Base-by-base conservation (phyloP, 1,140 invertebrate genomes). In the Dendroctonus ponderosae region DNA sequence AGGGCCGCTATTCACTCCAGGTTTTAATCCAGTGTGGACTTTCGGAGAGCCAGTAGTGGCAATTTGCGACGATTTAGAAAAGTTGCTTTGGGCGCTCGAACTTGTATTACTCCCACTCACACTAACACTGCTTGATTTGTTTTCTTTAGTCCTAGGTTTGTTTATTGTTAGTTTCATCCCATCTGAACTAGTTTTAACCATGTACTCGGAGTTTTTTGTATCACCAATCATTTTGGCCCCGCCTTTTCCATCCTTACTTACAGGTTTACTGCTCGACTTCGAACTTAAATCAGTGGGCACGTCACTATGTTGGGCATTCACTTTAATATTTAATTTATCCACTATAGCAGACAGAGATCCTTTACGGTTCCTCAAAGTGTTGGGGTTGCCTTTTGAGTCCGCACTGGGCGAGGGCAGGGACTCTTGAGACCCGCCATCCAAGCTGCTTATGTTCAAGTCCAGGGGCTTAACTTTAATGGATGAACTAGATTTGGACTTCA, bases 111-210 rank as follows among this genome's bases (percentile, higher is more conserved):
- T 44, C n/a, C 46, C 49, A 44, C 26, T 48, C 11, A 14, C 37
- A 63, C 26, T 26, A 14, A 41, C 65, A 48, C 70, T 62, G 5
- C 80, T 80, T 67, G 74, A 76, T 60, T 83, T 85, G 15, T 81
- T 82, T 39, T 86, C 86, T 58, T 85, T 85, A 12, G 83, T 87
- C 61, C 87, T 82, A 0, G 91, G 91, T 81, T 94, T 94, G 73
- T 93, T 94, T 7, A 94, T 92, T 0, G 91, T 95, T 56, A 95
- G 85, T 77, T 94, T 95, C 79, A 94, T 91, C 0, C 91, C 92
- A 73, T 92, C 91, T 1, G 87, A 88, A 70, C 90, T 91, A 41
- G 87, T 87, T 72, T 93, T 93, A 0, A 93, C 89, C 86, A 92
- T 92, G 71, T 94, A 95, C 71, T 94, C 92, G 0, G 86, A 86